Evolutionary conservation across 92 coral and sea anemone species (phyloP).

Genomic region (Actinernus sp.): DNA sequence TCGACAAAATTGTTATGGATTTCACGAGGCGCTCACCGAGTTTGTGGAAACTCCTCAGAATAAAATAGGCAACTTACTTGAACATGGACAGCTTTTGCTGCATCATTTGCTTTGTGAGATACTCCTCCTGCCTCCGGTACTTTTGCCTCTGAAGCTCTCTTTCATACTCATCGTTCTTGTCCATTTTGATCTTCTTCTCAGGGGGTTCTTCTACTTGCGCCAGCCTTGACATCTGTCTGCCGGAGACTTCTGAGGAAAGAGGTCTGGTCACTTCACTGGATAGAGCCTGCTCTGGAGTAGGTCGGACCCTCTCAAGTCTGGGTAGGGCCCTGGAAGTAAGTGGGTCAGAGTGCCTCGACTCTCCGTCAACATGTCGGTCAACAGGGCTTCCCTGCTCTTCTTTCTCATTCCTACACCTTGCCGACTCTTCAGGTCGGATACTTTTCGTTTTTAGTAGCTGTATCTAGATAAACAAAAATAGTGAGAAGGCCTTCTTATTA

Average conservation of each 20-base stretch:
- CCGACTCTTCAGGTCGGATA: not conserved
- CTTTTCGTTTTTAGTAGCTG: not conserved
- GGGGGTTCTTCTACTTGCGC: slow-evolving; percentile 62
- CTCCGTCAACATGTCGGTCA: not conserved
- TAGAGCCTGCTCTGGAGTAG: not conserved
- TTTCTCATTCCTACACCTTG: not conserved
- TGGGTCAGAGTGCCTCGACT: not conserved
- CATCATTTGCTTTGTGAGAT: slow-evolving; percentile 61
- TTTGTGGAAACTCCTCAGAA: too few relatives aligned
- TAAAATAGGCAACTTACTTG: slow-evolving; percentile 48
- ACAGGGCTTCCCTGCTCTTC: not conserved
- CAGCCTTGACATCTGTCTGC: not conserved
- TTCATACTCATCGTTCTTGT: slow-evolving; percentile 40
- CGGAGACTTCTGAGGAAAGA: not conserved
- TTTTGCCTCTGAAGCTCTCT: slow-evolving; percentile 68
- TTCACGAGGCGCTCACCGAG: not conserved
- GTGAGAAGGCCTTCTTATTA: too few relatives aligned
- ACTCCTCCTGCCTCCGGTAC: slow-evolving; percentile 63
- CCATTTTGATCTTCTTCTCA: slow-evolving; percentile 69
- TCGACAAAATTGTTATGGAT: too few relatives aligned
- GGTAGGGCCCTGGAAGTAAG: not conserved
- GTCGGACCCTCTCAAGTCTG: not conserved
- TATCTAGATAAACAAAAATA: not conserved
- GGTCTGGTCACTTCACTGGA: not conserved
- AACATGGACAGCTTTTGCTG: slow-evolving; percentile 67